A percentile compares a stretch with the other conserved stretches of the same genome.
Conservation (phyloP, 2,888 invertebrate genomes). For the Drosophila cognata region DNA sequence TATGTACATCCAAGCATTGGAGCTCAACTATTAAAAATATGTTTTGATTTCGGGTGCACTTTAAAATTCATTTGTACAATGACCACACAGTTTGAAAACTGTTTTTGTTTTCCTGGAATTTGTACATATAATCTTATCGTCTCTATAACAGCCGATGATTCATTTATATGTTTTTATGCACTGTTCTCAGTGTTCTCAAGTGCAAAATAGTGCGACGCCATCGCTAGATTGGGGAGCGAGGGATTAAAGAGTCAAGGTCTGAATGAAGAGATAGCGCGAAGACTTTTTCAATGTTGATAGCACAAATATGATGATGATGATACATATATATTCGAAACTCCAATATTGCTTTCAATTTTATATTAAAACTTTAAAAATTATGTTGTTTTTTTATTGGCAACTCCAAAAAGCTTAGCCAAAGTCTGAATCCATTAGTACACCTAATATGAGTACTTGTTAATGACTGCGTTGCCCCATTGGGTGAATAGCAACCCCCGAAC, state of each 20-base stretch:
- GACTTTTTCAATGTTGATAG: not conserved
- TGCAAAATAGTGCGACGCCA: constrained; percentile 16
- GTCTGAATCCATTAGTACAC: constrained; percentile 43
- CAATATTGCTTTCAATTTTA: not conserved
- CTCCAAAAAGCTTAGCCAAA: not conserved
- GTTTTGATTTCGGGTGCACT: constrained; percentile 49
- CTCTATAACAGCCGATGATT: constrained; percentile 21
- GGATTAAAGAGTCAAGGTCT: constrained; percentile 24
- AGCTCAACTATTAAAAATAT: constrained; percentile 25
- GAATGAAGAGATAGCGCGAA: not conserved
- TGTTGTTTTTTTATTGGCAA: not conserved
- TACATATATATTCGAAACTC: not conserved
- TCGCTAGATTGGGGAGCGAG: constrained; percentile 1
- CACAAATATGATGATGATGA: not conserved
- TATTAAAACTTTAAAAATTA: not conserved
- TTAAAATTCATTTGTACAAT: constrained; percentile 18
- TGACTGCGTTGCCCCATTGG: constrained; percentile 22
- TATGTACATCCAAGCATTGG: not conserved
- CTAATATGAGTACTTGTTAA: constrained; percentile 39
- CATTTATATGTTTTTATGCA: constrained; percentile 25
- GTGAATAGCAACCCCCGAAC: constrained; percentile 35
- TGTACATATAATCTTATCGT: constrained; percentile 33
- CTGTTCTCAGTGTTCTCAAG: not conserved
- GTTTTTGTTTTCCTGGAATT: constrained; percentile 24
- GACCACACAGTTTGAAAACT: constrained; percentile 11